These are phyloP conservation scores for Alsophila aescularia DNA, from an alignment of 2,888 invertebrate species.

Conservation along the genomic window DNA sequence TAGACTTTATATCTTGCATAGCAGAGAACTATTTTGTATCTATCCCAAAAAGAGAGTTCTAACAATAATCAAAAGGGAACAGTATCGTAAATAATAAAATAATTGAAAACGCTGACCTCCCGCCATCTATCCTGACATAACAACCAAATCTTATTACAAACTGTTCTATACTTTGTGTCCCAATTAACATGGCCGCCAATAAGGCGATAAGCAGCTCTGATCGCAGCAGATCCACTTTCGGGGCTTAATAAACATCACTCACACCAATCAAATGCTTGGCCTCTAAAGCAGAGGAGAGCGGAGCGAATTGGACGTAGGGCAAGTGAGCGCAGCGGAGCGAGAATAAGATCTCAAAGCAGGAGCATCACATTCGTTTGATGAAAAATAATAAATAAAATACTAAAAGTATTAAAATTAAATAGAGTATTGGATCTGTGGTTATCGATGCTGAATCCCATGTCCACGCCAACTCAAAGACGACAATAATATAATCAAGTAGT, in stretches of 20 bases:
- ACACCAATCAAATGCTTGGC: conserved; percentile 2
- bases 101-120: neutral
- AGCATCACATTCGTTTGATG: no score
- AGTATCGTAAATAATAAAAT: neutral
- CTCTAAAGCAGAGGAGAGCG: neutral
- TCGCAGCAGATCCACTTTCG: conserved; percentile 6
- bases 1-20: no score
- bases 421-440: no score
- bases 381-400: no score
- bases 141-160: conserved; percentile 2
- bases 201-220: conserved; percentile 18
- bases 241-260: conserved; percentile 8
- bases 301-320: no score
- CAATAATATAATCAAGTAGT: no score
- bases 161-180: conserved; percentile 2
- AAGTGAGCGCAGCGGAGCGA: neutral
- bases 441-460: no score
- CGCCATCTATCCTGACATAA: neutral
- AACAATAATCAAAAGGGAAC: no score
- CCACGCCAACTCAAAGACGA: no score
- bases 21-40: no score
- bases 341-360: neutral
- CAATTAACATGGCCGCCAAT: conserved; percentile 12
- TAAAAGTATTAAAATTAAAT: no score
- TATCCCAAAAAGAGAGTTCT: no score